A percentile compares a stretch with the other conserved stretches of the same genome.
Evolutionary conservation across 2,888 invertebrate species (phyloP).

Genomic region (Meiosimyza decipiens): DNA sequence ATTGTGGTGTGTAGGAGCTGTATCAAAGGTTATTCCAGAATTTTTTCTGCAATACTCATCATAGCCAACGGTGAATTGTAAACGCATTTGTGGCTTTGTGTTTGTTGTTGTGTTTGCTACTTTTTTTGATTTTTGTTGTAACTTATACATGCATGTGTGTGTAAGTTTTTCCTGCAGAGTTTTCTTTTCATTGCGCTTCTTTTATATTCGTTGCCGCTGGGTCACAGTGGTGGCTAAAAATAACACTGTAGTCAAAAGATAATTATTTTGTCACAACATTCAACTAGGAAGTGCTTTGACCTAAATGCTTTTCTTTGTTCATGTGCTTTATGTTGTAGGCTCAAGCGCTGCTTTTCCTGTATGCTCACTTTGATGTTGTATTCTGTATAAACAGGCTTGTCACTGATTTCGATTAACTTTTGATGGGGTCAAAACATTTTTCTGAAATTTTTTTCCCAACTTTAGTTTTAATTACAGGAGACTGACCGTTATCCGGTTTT

Average conservation of each 20-base stretch:
- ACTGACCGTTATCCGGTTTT: no score
- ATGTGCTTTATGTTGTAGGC: no score
- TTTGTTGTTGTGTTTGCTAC: no score
- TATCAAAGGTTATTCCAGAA: no score
- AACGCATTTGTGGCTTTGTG: neutral
- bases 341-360: no score
- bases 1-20: no score
- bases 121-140: neutral
- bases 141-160: neutral
- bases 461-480: no score
- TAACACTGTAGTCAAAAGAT: neutral
- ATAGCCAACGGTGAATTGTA: neutral
- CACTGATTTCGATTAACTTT: no score
- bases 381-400: no score
- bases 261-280: neutral
- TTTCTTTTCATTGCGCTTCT: slow-evolving; percentile 3
- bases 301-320: neutral
- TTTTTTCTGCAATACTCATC: neutral
- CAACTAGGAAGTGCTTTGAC: slow-evolving; percentile 10
- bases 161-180: slow-evolving; percentile 1
- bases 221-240: slow-evolving; percentile 3
- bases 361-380: no score
- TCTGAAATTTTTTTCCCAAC: no score
- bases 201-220: neutral
- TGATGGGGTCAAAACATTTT: no score